These are phyloP conservation scores for Myathropa florea DNA, from an alignment of 2,888 invertebrate species.

Conservation along the genomic window DNA sequence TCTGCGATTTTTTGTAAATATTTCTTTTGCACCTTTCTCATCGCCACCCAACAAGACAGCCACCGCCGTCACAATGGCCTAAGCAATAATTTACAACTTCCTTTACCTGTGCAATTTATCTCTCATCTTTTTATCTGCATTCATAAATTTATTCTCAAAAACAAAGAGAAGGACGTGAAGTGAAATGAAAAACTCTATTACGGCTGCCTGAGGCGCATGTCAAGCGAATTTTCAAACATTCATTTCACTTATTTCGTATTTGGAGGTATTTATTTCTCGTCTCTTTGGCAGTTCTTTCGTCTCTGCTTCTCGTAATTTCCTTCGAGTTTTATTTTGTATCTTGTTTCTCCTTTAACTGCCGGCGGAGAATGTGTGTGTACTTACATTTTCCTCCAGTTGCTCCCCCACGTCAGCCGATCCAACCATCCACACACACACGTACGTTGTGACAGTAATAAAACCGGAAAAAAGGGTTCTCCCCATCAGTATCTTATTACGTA, in stretches of 20 bases:
- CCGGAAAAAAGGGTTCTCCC: conserved; percentile 37
- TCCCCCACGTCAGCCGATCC: neutral
- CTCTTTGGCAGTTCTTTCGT: neutral
- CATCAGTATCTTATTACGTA: conserved; percentile 44
- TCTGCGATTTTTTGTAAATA: neutral
- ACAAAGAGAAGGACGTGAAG: conserved; percentile 15
- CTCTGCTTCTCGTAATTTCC: conserved; percentile 45
- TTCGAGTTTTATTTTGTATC: conserved; percentile 15
- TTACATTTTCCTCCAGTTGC: conserved; percentile 17
- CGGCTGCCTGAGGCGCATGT: conserved; percentile 63
- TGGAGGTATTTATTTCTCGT: conserved; percentile 9
- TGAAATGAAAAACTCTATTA: conserved; percentile 50
- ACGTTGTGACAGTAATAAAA: conserved; percentile 30
- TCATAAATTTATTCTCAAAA: conserved; percentile 57
- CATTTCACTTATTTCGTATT: conserved; percentile 43
- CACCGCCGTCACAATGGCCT: conserved; percentile 38
- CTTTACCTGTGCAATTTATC: conserved; percentile 63
- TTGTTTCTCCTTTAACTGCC: conserved; percentile 29
- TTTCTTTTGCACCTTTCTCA: neutral
- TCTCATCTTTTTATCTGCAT: conserved; percentile 57
- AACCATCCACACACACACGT: too few species aligned
- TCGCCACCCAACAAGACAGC: neutral
- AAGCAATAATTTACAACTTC: conserved; percentile 64
- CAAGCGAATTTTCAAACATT: conserved; percentile 66
- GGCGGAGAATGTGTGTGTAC: conserved; percentile 23